Percentiles rank a stretch among this genome's conserved stretches.
Evolutionary conservation across 2,888 invertebrate genomes (phyloP).

Genomic region (Endomychus coccineus): DNA sequence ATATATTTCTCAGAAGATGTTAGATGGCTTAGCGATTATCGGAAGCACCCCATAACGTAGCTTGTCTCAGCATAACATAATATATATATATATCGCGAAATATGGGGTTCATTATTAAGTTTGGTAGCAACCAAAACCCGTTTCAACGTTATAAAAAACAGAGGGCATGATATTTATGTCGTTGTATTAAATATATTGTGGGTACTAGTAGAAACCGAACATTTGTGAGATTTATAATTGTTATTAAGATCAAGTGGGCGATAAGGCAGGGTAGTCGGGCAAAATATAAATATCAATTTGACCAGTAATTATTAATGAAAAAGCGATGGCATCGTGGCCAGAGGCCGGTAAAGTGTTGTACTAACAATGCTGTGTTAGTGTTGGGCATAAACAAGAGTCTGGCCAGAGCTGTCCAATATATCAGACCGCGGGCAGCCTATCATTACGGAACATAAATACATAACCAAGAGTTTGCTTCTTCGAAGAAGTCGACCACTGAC

Average conservation of each 20-base stretch:
- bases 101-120: slow-evolving; percentile 1
- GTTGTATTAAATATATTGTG: slow-evolving; percentile 12
- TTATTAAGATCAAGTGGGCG: slow-evolving; percentile 32
- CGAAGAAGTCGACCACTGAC: slow-evolving; percentile 25
- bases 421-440: slow-evolving; percentile 41
- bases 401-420: slow-evolving; percentile 39
- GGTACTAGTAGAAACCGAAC: slow-evolving; percentile 19
- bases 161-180: slow-evolving; percentile 13
- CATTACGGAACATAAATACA: slow-evolving; percentile 43
- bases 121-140: not conserved
- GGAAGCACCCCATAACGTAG: too few relatives aligned
- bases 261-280: slow-evolving; percentile 29
- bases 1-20: too few relatives aligned
- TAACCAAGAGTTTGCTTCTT: slow-evolving; percentile 29
- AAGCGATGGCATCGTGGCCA: slow-evolving; percentile 36
- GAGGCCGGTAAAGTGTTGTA: slow-evolving; percentile 39
- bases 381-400: slow-evolving; percentile 35
- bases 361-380: slow-evolving; percentile 34
- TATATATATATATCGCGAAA: too few relatives aligned
- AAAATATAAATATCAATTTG: slow-evolving; percentile 38
- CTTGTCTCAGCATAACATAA: too few relatives aligned
- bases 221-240: slow-evolving; percentile 33
- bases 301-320: slow-evolving; percentile 36
- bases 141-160: not conserved
- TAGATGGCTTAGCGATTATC: too few relatives aligned